Base-by-base conservation (phyloP, 2,888 invertebrate genomes). In the Spialia ferax region DNA sequence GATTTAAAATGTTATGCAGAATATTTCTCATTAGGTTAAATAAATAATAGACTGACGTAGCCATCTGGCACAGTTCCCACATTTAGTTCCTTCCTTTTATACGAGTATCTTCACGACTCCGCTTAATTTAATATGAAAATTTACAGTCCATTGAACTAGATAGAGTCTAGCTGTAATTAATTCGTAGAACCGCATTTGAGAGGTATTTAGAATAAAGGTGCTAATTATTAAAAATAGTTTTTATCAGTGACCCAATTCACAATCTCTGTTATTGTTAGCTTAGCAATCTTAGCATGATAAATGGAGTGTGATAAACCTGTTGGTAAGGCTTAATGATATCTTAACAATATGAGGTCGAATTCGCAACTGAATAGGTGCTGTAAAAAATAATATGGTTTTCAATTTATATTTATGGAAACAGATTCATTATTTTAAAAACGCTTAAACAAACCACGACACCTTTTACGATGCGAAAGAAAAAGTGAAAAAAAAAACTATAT, bases 191-290 rank as follows among this genome's bases (percentile, higher is more conserved):
- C 2, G 13, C n/a, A 26, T n/a, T 29, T 15, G 10, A 55, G 11
- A 55, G 10, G n/a, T 29, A 55, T 15, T 55, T 29, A 10, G 15
- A n/a, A 29, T 29, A 29, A 55, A 55, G 23, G 29, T 55, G 54
- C 15, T 55, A 29, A 55, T 55, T 26, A 60, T 52, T 66, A 42
- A 54, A n/a, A 54, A 42, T 54, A 15, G 50, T 66, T 59, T 57
- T 74, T 79, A 77, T 78, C 74, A 75, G 69, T 81, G 82, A 82
- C 87, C 83, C 74, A 82, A 77, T 85, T 86, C 71, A 74, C 73
- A 80, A 81, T 80, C 76, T 68, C 70, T 35, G 13, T 38, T 74
- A 77, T 71, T 77, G 76, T 77, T 76, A 77, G 71, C 75, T 70
- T 69, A 70, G 56, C 59, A 69, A 77, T 71, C 75, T 70, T 69